Evolutionary conservation across 1,140 invertebrate species (phyloP), one percentile per base, ranked within the genome.

Genomic region (Nasonia giraulti): DNA sequence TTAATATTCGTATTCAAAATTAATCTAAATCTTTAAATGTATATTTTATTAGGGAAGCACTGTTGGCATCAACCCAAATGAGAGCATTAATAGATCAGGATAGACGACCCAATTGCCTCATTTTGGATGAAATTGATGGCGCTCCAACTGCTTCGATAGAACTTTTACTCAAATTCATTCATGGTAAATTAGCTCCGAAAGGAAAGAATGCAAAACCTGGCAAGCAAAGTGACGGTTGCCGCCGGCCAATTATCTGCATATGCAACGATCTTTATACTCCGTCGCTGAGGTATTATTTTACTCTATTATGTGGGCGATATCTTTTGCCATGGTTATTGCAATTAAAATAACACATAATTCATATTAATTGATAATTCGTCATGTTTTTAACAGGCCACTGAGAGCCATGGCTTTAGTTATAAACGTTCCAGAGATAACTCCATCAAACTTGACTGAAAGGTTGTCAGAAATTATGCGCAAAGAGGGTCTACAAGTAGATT

Each of bases 61-160:
- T 99, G 31, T 96, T 99, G 91, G 95, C 97, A 86, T 96, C 98
- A 2, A 99, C 98, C 7, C 96, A 98, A 91, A 99, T 99, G 97
- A 95, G 95, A 87, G 96, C 98, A 6, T 96, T 99, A 0, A 92
- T 98, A 14, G 97, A 96, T 88, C 91, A 93, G 84, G 95, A 98
- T 88, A 96, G 95, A 71, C 92, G 96, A 87, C 99, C 99, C 6
- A 99, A 99, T 91, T 99, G 98, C 93, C 94, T 99, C 50, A 94
- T 99, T 87, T 95, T 99, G 89, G 98, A 99, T 94, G 99, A 99
- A 95, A 99, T 99, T 87, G 99, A 99, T 94, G 98, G 98, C 55
- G 98, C 98, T 47, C 94, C 95, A 89, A 94, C 93, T 33, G 94
- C 97, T 11, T 97, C 98, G 3, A 98, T 99, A 71, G 98, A 99